Base-by-base conservation (phyloP, 2,113 vertebrate genomes). In the Chaetorhynchus papuensis region DNA sequence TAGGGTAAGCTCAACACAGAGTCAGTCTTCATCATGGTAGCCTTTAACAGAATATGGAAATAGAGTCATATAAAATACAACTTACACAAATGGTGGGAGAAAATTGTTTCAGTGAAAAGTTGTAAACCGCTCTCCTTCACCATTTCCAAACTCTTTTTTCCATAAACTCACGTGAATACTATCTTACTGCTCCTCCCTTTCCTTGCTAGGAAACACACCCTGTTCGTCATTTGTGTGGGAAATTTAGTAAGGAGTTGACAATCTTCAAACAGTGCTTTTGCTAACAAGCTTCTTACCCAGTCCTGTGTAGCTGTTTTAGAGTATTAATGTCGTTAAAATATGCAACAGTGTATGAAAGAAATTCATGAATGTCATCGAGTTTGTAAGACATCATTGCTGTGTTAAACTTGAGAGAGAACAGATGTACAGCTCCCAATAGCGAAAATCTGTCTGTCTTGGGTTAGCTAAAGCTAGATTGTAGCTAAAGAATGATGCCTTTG, bases 281-380 rank as follows among this genome's bases (percentile, higher is more conserved):
- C 20, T 77, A 56, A 61, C 31, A 65, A 69, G 19, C 53, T 82
- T 75, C 30, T 80, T 80, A 30, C 2, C 5, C 10, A 37, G 28
- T 39, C 75, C 26, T 84, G 13, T 53, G 8, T 53, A 44, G 69
- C 1, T 4, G 24, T 50, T 74, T 49, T 56, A 17, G 33, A 57
- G n/a, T 71, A 72, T 50, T 63, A 71, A 9, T 4, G 1, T 13
- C 6, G 47, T 68, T 72, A 80, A 91, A 92, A 50, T 50, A n/a
- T 28, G 6, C 56, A 41, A 17, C 54, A 42, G 28, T 7, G 1
- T 75, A 54, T n/a, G 56, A 82, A 87, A 70, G 16, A 89, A 89
- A 37, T 57, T 28, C 0, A 17, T 49, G 3, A 37, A 53, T 50
- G n/a, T 66, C 31, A 30, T 30, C 0, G 0, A 42, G 45, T 12